Conservation (phyloP, 2,113 vertebrate species). For the Zosterops borbonicus region DNA sequence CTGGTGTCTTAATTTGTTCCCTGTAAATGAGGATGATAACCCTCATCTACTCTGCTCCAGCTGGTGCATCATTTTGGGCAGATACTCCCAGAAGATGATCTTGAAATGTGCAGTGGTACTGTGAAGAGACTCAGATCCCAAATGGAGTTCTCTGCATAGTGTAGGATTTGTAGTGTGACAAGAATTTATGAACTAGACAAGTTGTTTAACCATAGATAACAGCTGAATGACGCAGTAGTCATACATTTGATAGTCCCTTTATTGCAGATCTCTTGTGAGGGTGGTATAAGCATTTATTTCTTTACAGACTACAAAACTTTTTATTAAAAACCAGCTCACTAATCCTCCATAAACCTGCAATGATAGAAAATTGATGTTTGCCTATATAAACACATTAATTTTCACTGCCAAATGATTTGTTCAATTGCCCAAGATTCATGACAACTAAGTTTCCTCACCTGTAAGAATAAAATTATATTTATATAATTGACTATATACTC, state of each 20-base stretch:
- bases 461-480: neutral
- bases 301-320: neutral
- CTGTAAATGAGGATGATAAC: neutral
- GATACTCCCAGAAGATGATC: neutral
- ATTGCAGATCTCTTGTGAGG: neutral
- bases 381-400: conserved; percentile 16
- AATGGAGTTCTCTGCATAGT: neutral
- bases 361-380: neutral
- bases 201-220: neutral
- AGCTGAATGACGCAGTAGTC: neutral
- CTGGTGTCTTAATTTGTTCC: neutral
- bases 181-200: neutral
- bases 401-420: neutral
- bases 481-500: neutral
- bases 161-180: neutral
- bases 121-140: neutral
- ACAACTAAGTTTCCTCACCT: neutral
- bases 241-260: neutral
- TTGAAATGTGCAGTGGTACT: neutral
- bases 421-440: neutral
- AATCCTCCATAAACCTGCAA: neutral
- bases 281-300: neutral
- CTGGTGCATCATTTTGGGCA: neutral
- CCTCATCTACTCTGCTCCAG: neutral
- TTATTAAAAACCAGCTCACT: neutral